phyloP scores from a whole-genome alignment of 2,113 vertebrate species.

The Rhynchopsitta pachyrhyncha region DNA sequence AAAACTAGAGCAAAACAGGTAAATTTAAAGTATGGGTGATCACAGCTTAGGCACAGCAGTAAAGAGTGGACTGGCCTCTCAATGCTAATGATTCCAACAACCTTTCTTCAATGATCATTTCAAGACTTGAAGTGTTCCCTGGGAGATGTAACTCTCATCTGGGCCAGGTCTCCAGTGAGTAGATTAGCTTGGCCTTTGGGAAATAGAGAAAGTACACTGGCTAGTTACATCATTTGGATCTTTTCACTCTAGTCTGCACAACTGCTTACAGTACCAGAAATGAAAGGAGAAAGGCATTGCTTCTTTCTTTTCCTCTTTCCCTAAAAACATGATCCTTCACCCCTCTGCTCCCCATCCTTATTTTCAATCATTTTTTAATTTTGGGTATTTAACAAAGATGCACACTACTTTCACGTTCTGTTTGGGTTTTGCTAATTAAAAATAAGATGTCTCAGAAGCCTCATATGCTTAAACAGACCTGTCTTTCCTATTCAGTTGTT shows the following conservation, averaged over 20 bases:
- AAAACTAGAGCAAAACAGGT: neutral
- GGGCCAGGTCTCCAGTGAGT: neutral
- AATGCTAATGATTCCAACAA: neutral
- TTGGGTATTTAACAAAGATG: neutral
- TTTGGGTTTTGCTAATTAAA: neutral
- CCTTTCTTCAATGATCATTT: neutral
- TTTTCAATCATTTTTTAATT: neutral
- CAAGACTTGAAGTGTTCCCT: neutral
- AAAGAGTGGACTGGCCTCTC: neutral
- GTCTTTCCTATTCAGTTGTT: neutral
- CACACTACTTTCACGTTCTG: neutral
- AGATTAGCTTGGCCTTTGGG: neutral
- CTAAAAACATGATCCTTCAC: neutral
- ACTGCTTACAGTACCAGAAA: neutral
- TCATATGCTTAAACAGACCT: neutral
- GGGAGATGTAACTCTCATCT: neutral
- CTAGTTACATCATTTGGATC: neutral
- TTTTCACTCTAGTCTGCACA: neutral
- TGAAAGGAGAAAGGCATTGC: neutral
- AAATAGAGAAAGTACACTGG: neutral
- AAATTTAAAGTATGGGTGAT: neutral
- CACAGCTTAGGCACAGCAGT: neutral
- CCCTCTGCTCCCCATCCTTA: neutral
- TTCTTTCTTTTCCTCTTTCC: neutral
- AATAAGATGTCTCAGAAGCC: neutral